phyloP scores from a whole-genome alignment of 2,888 invertebrate genomes.

The Harpalus rubripes region DNA sequence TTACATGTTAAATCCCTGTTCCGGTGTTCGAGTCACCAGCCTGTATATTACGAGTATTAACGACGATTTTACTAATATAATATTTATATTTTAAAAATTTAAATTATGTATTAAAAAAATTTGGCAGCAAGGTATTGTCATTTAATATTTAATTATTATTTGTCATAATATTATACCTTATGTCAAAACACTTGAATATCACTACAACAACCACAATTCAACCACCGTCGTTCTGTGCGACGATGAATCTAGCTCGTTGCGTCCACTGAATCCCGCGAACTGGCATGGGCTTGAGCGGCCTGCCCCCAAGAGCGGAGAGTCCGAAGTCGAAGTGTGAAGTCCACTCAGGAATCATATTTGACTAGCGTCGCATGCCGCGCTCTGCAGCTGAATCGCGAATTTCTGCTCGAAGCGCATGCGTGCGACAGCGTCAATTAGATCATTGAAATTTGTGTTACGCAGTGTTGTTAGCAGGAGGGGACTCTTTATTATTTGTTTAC shows the following conservation, averaged over 20 bases:
- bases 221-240: not conserved
- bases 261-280: slow-evolving; percentile 31
- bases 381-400: not conserved
- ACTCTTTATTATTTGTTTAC: not conserved
- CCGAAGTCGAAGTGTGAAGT: slow-evolving; percentile 64
- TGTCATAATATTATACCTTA: not conserved
- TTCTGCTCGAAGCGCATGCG: slow-evolving; percentile 22
- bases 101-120: too few species aligned
- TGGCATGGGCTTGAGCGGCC: slow-evolving; percentile 14
- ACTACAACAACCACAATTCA: slow-evolving; percentile 9
- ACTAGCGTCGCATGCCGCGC: not conserved
- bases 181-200: not conserved
- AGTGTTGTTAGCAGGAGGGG: not conserved
- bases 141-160: too few species aligned
- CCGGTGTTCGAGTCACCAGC: too few species aligned
- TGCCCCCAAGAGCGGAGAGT: slow-evolving; percentile 48
- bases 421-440: not conserved
- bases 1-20: too few species aligned
- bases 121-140: too few species aligned
- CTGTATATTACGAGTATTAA: too few species aligned
- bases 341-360: slow-evolving; percentile 49
- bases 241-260: slow-evolving; percentile 13
- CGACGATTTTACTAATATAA: too few species aligned
- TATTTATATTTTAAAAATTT: too few species aligned
- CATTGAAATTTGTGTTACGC: slow-evolving; percentile 10